Evolutionary conservation across 2,113 vertebrate species (phyloP).

Genomic region (Hippocampus zosterae): DNA sequence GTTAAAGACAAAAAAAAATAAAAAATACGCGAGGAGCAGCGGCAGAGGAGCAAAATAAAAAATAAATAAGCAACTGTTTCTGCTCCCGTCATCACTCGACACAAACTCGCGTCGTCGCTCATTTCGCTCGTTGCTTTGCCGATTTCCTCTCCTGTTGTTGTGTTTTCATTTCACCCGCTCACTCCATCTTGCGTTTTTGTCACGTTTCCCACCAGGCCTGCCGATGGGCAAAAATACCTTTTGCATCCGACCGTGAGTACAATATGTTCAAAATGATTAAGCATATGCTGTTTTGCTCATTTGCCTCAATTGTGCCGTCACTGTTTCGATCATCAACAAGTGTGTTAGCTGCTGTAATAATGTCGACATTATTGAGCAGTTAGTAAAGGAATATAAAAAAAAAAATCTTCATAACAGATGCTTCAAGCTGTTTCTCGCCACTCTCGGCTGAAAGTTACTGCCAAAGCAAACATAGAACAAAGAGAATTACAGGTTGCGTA

Average conservation of each 20-base stretch:
- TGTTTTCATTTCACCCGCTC: slow-evolving; percentile 48
- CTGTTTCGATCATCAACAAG: not conserved
- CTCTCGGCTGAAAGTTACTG: too few species aligned
- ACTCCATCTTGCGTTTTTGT: slow-evolving; percentile 18
- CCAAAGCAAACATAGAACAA: too few species aligned
- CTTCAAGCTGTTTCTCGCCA: too few species aligned
- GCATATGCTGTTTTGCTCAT: not conserved
- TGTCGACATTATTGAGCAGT: too few species aligned
- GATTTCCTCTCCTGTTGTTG: slow-evolving; percentile 38
- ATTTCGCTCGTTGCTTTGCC: slow-evolving; percentile 34
- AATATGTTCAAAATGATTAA: not conserved
- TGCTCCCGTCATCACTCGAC: slow-evolving; percentile 47
- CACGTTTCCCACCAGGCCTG: too few species aligned
- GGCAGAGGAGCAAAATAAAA: not conserved
- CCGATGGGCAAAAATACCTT: not conserved
- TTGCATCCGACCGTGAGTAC: not conserved
- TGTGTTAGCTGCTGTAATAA: too few species aligned
- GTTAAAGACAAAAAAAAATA: slow-evolving; percentile 10
- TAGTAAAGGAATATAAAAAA: too few species aligned
- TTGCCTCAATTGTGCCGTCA: not conserved
- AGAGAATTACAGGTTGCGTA: too few species aligned
- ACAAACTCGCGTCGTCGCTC: slow-evolving; percentile 49
- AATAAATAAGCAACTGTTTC: not conserved
- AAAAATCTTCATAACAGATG: too few species aligned
- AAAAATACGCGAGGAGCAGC: not conserved